phyloP scores from a whole-genome alignment of 2,797 vertebrate species.

The Harpagifer antarcticus region DNA sequence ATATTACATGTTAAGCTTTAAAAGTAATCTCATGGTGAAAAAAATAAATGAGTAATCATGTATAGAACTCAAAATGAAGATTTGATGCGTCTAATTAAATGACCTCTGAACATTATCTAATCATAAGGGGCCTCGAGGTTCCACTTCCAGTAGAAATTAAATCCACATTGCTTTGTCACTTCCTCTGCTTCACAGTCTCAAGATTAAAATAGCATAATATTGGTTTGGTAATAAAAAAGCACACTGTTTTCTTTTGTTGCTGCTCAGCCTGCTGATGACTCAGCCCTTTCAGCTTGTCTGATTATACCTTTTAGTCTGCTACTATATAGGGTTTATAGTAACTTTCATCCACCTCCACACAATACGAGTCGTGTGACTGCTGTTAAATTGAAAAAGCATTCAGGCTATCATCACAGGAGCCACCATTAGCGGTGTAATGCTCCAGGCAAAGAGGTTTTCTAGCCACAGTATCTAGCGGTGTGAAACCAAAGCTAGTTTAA shows the following conservation, averaged over 20 bases:
- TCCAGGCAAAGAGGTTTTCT: not conserved
- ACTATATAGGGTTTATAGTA: not conserved
- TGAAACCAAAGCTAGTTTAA: not conserved
- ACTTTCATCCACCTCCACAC: not conserved
- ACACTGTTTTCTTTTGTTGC: not conserved
- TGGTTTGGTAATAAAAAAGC: conserved; percentile 4
- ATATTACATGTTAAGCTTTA: no score
- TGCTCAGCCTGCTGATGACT: conserved; percentile 18
- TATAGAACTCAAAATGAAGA: no score
- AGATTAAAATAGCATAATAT: no score
- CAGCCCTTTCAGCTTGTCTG: conserved; percentile 1
- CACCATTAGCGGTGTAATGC: conserved; percentile 2
- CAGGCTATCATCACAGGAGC: not conserved
- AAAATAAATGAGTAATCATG: no score
- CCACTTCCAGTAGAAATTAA: no score
- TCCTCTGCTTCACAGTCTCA: no score
- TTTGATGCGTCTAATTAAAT: no score
- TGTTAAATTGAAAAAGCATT: not conserved
- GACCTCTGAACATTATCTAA: no score
- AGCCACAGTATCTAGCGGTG: not conserved
- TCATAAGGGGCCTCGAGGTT: no score
- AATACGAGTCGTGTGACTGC: not conserved
- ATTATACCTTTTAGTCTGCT: not conserved
- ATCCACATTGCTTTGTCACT: no score
- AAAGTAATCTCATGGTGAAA: no score